Evolutionary conservation across 2,888 invertebrate species (phyloP), one percentile per base, ranked within the genome.

Genomic region (Volucella bombylans): DNA sequence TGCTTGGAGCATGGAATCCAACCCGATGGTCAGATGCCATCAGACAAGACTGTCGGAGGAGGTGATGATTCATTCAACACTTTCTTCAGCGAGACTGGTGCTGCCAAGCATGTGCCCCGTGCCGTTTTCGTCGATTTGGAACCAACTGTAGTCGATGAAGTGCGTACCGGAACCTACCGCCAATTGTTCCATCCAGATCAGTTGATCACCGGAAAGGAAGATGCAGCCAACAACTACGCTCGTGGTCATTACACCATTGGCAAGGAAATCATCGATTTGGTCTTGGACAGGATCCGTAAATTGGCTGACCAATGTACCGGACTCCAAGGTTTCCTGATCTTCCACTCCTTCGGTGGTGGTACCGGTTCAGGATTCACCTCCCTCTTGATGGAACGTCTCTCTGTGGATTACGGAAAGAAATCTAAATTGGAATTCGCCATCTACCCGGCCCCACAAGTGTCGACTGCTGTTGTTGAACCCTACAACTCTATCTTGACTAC

Each of bases 111-210:
- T 91, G 98, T 98, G 11, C 98, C 98, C 62, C 94, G 98, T 88
- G 97, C 96, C 54, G 97, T 98, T 76, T 98, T 98, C 90, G 97
- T 98, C 11, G 98, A 99, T 92, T 93, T 99, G 91, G 98, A 98
- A 92, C 98, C 98, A 83, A 98, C 98, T 87, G 98, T 98, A 89
- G 97, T 98, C 86, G 96, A 97, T 93, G 97, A 97, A 93, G 97
- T 97, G 87, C 95, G 97, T 89, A 97, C 97, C 80, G 98, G 98
- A 89, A 97, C 97, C 88, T 98, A 98, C 94, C 94, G 97, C 87
- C 97, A 97, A 92, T 94, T 99, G 90, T 98, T 98, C 95, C 98
- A 99, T 92, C 98, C 98, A 86, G 98, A 98, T 93, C 98, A 98
- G 93, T 94, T 98, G 92, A 97, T 98, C 92, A 97, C 97, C 89